Evolutionary conservation across 2,797 vertebrate genomes (phyloP).

Genomic region (Galagoides demidoff): DNA sequence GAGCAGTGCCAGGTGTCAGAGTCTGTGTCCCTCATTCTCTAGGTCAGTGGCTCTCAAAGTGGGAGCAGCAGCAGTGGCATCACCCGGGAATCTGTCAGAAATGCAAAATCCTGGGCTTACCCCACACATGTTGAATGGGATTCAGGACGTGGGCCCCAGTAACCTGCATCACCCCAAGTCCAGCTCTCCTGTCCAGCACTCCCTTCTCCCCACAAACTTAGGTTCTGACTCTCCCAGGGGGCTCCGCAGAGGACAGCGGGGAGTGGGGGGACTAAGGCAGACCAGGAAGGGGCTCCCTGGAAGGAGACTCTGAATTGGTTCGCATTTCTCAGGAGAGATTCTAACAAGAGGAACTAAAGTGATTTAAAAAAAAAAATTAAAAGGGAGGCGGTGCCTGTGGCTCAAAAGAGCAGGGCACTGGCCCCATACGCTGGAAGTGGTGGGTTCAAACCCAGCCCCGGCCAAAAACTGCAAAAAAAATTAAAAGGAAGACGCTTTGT

Average conservation of each 20-base stretch:
- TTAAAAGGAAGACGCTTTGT: neutral
- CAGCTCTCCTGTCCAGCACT: neutral
- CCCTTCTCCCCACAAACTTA: accelerated
- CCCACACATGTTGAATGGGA: neutral
- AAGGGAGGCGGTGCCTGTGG: too few species aligned
- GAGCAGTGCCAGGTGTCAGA: neutral
- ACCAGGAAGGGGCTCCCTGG: accelerated
- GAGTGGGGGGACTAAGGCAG: neutral
- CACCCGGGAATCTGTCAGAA: neutral
- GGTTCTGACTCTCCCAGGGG: too few species aligned
- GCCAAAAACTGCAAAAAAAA: too few species aligned
- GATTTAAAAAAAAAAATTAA: neutral
- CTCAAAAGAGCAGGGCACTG: too few species aligned
- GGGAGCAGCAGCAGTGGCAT: neutral
- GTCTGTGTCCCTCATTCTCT: neutral
- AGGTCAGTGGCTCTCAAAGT: neutral
- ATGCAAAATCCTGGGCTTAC: neutral
- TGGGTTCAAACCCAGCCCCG: too few species aligned
- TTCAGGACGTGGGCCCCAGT: too few species aligned
- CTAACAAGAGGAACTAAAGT: neutral
- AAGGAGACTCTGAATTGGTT: neutral
- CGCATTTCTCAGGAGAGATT: neutral
- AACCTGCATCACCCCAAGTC: neutral
- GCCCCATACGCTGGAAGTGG: too few species aligned
- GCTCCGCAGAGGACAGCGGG: neutral